Evolutionary conservation across 2,797 vertebrate species (phyloP).

Genomic region (Limnodromus scolopaceus): DNA sequence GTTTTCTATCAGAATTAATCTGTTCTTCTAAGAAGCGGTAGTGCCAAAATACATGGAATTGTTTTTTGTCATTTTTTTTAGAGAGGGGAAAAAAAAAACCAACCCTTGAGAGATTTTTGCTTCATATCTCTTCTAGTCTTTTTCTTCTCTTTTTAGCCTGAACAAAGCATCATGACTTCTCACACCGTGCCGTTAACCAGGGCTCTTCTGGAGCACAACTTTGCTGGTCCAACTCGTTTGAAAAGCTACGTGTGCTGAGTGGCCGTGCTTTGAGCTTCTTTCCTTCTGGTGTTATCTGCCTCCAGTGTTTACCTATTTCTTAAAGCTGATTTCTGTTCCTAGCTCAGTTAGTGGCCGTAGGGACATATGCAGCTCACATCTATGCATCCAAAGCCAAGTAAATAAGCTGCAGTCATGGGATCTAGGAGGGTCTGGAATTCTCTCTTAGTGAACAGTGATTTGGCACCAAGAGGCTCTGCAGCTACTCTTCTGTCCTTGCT

Average conservation of each 20-base stretch:
- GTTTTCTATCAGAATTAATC: background rate
- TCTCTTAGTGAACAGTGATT: background rate
- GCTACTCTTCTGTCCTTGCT: background rate
- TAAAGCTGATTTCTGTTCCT: background rate
- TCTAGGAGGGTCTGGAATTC: background rate
- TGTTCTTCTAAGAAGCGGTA: background rate
- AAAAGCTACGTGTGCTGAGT: background rate
- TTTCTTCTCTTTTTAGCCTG: background rate
- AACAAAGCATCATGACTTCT: background rate
- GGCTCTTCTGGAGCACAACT: background rate
- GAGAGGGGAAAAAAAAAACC: background rate
- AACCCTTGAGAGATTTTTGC: background rate
- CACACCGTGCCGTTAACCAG: background rate
- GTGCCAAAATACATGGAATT: background rate
- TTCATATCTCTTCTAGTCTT: background rate
- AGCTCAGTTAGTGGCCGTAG: background rate
- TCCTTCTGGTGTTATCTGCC: background rate
- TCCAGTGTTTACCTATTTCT: background rate
- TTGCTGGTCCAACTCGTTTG: background rate
- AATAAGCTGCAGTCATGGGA: conserved; percentile 2
- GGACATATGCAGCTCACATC: background rate
- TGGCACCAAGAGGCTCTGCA: background rate
- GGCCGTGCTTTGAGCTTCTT: background rate
- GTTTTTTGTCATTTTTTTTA: background rate
- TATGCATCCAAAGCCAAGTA: background rate